Base-by-base conservation (phyloP, 1,140 invertebrate genomes). In the Saxidomus purpurata region DNA sequence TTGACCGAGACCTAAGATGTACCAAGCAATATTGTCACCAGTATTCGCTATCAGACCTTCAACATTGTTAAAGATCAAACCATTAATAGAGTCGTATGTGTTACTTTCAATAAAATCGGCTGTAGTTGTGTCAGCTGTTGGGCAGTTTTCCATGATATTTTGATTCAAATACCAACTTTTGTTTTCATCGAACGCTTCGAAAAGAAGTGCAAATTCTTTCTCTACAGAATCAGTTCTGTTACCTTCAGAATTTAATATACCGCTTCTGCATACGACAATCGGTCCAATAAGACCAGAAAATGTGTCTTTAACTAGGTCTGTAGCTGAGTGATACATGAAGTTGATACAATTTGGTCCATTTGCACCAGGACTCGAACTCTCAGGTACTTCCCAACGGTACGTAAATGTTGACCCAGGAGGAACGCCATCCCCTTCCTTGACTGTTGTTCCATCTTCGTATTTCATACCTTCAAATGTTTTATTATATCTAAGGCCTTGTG, bases 271-370 rank as follows among this genome's bases (percentile, higher is more conserved):
- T 4, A 94, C 92, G 13, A 94, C 84, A 8, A 94, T 59, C n/a
- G 94, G 93, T 0, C 94, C 94, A 0, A 93, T 91, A 6, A 95
- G 90, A 22, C 94, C 94, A 19, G 93, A 87, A 84, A 91, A 92
- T 6, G 90, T 91, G 76, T 95, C 94, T 79, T 81, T 90, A 0
- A 92, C 90, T 0, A 89, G 89, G 87, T 95, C 91, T 9, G 93
- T 91, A 1, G 91, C 91, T n/a, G 94, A 95, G 91, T 94, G 94
- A 90, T 95, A 95, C 31, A 93, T 90, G 87, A 87, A 94, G 4
- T 92, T 71, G 0, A 93, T 91, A 84, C 94, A 95, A 43, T 93
- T 93, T 28, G 92, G 93, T 34, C 92, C 92, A 19, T 90, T 91
- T 0, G 79, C 63, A 8, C 91, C 93, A 0, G 94, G 94, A 19